A percentile compares a stretch with the other conserved stretches of the same genome.
phyloP scores from a whole-genome alignment of 2,113 vertebrate species.

The Acrocephalus arundinaceus region DNA sequence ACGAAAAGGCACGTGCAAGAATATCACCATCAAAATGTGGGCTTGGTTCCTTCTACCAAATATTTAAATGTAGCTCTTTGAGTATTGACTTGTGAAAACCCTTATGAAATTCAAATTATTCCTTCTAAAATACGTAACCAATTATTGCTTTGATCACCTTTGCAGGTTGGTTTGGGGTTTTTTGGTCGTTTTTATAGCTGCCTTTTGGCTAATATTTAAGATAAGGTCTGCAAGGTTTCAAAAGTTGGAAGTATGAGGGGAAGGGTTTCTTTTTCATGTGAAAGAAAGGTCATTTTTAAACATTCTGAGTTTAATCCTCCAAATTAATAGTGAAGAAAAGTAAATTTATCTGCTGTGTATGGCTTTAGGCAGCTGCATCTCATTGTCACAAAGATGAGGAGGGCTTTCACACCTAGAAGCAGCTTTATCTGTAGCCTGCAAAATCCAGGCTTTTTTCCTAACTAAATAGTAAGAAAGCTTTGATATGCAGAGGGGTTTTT shows the following conservation, averaged over 20 bases:
- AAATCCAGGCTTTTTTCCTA: neutral
- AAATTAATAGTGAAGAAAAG: neutral
- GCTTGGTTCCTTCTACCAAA: neutral
- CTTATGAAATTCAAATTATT: neutral
- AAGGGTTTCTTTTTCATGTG: neutral
- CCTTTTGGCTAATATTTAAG: neutral
- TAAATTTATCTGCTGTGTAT: neutral
- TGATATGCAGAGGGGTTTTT: neutral
- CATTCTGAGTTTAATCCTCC: neutral
- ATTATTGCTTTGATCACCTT: neutral
- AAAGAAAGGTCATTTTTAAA: neutral
- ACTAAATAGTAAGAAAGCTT: neutral
- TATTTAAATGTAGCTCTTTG: neutral
- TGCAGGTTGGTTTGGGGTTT: neutral
- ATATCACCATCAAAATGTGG: neutral
- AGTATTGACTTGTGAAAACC: neutral
- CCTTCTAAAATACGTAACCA: neutral
- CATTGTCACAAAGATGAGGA: neutral
- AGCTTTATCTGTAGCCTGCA: neutral
- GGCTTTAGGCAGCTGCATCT: neutral
- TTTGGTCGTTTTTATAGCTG: neutral
- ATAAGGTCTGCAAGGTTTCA: neutral
- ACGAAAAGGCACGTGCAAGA: fast-evolving
- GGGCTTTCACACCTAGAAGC: neutral
- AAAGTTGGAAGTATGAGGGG: neutral